phyloP scores from a whole-genome alignment of 2,113 vertebrate genomes.

The Ranitomeya imitator region DNA sequence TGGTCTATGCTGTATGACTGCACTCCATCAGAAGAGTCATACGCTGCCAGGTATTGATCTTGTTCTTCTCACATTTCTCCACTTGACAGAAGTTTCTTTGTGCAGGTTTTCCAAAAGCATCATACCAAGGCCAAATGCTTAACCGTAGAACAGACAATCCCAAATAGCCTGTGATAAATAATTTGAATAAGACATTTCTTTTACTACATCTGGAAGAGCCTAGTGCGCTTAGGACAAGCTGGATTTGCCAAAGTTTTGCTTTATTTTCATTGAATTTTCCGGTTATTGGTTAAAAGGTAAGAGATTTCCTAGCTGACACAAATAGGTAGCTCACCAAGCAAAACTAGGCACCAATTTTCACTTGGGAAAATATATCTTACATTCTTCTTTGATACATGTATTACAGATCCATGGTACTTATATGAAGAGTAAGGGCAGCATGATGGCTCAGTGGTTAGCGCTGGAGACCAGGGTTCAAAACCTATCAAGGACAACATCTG shows the following conservation, averaged over 20 bases:
- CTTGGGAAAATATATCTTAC: not conserved
- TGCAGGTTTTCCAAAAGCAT: constrained; percentile 47
- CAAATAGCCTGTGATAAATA: constrained; percentile 50
- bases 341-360: not conserved
- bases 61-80: constrained; percentile 42
- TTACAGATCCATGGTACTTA: not conserved
- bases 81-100: constrained; percentile 36
- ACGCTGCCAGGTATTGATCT: constrained; percentile 48
- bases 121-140: constrained; percentile 40
- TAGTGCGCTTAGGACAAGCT: constrained; percentile 30
- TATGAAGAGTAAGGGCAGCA: not conserved
- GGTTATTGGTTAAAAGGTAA: not conserved
- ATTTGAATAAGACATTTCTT: constrained; percentile 56
- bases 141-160: constrained; percentile 26
- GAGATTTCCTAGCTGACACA: constrained; percentile 28
- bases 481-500: too few relatives aligned
- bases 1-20: constrained; percentile 28
- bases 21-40: constrained; percentile 22
- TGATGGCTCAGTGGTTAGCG: too few relatives aligned
- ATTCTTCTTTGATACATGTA: not conserved
- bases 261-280: constrained; percentile 24
- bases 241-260: constrained; percentile 22
- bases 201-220: constrained; percentile 51
- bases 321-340: not conserved
- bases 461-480: too few relatives aligned